phyloP scores from a whole-genome alignment of 2,888 invertebrate genomes.

The Herminia tarsipennalis region DNA sequence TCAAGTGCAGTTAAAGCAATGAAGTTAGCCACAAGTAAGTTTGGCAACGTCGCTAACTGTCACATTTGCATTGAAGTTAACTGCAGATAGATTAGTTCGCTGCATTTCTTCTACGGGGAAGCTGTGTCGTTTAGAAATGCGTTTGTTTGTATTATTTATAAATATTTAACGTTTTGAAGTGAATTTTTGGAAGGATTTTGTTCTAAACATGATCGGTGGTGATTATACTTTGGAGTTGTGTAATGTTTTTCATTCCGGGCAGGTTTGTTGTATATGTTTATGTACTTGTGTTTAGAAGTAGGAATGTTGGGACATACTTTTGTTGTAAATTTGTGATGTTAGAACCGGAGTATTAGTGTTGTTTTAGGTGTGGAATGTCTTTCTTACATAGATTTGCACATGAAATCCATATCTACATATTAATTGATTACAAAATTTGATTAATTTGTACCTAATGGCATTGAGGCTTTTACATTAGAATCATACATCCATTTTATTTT shows the following conservation, averaged over 20 bases:
- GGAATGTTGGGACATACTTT: constrained; percentile 12
- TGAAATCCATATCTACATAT: too few relatives aligned
- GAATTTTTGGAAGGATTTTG: constrained; percentile 22
- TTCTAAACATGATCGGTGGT: constrained; percentile 89
- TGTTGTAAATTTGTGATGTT: constrained; percentile 2
- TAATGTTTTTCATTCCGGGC: constrained; percentile 95
- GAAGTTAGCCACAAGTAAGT: constrained; percentile 63
- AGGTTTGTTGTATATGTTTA: constrained; percentile 83
- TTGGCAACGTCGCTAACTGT: constrained; percentile 70
- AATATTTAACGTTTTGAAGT: constrained; percentile 34
- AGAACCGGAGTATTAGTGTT: too few relatives aligned
- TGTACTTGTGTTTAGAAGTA: constrained; percentile 1
- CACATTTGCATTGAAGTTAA: constrained; percentile 64
- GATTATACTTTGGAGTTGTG: constrained; percentile 95
- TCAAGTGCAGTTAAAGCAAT: constrained; percentile 54
- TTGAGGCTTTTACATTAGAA: too few relatives aligned
- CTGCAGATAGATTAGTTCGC: constrained; percentile 60
- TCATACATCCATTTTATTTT: too few relatives aligned
- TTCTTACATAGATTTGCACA: too few relatives aligned
- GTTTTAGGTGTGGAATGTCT: too few relatives aligned
- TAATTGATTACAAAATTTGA: too few relatives aligned
- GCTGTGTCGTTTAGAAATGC: constrained; percentile 54
- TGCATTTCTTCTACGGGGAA: constrained; percentile 40
- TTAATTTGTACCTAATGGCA: too few relatives aligned
- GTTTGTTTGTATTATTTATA: constrained; percentile 44